Evolutionary conservation across 2,888 invertebrate species (phyloP).

Genomic region (Tachystola acroxantha): DNA sequence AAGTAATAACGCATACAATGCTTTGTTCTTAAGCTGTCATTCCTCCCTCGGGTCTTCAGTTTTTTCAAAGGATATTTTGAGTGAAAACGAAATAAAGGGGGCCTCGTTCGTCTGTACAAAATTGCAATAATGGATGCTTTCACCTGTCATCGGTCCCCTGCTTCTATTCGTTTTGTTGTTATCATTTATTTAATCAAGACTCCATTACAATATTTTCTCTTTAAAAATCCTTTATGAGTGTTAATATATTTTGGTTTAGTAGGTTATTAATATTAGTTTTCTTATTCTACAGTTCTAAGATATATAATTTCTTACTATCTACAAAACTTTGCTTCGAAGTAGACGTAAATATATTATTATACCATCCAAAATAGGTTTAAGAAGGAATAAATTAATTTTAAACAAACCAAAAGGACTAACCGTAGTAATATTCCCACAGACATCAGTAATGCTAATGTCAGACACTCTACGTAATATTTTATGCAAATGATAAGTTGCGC

Average conservation of each 20-base stretch:
- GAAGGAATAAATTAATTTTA: no score
- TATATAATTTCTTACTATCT: no score
- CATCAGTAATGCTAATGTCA: no score
- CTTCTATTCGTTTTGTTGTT: slow-evolving; percentile 9
- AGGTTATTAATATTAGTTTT: no score
- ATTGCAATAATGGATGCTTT: slow-evolving; percentile 48
- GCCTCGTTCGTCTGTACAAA: slow-evolving; percentile 37
- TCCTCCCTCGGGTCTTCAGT: slow-evolving; percentile 28
- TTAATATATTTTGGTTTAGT: no score
- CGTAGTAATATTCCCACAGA: no score
- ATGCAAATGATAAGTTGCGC: slow-evolving; percentile 4
- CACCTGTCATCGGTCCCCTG: slow-evolving; percentile 44
- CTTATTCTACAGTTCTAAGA: no score
- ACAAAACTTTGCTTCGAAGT: no score
- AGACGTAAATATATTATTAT: no score
- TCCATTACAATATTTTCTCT: not conserved
- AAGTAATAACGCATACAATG: slow-evolving; percentile 17
- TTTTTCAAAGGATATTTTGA: slow-evolving; percentile 40
- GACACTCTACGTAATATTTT: not conserved
- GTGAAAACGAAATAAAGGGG: slow-evolving; percentile 35
- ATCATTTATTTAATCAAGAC: not conserved
- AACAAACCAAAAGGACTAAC: no score
- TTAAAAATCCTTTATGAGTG: no score
- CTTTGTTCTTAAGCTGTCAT: slow-evolving; percentile 43
- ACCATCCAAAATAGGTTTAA: no score